Base-by-base conservation (phyloP, 53 echinoderm and acorn worm genomes). In the Paracentrotus lividus region DNA sequence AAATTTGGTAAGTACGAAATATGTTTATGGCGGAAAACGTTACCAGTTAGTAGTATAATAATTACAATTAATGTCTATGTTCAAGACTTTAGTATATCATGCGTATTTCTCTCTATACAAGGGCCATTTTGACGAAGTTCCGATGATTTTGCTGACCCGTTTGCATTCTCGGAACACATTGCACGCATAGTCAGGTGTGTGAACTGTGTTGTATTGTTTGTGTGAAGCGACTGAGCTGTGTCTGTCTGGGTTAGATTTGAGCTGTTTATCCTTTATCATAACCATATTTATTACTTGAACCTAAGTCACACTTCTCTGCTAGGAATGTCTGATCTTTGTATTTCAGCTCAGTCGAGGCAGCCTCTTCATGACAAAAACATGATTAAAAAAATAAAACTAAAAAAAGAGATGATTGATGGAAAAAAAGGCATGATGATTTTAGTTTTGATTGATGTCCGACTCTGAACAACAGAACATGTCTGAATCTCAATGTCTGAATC, bases 1-100 rank as follows among this genome's bases (percentile, higher is more conserved):
- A 72, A 57, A 85, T 61, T 93, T 52, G 93, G 95, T 95, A 95
- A 95, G 93, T 95, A 76, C 20, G 8, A 26, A 65, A 38, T 65
- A n/a, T 42, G 42, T 89, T 89, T 43, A n/a, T 89, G 8, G 18
- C 61, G 38, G 38, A 31, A 49, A 12, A 34, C 81, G 14, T 45
- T 10, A 12, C 47, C 9, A 18, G 10, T n/a, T 24, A 2, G 27
- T 81, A 81, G 12, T n/a, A 45, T 2, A 81, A 47, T 45, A 47
- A 15, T 81, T 47, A n/a, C 9, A n/a, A 47, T 9, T 44, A n/a
- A 45, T n/a, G 81, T 81, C n/a, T 20, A 45, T 47, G 24, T 5
- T 10, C 27, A 27, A 9, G 20, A 81, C 24, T 10, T 24, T 16
- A 4, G 24, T 81, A 47, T 81, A 20, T 18, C 9, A n/a, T 26